These are phyloP conservation scores for Poeciliopsis paucimaculata DNA, from an alignment of 2,797 vertebrate genomes.

Conservation along the genomic window DNA sequence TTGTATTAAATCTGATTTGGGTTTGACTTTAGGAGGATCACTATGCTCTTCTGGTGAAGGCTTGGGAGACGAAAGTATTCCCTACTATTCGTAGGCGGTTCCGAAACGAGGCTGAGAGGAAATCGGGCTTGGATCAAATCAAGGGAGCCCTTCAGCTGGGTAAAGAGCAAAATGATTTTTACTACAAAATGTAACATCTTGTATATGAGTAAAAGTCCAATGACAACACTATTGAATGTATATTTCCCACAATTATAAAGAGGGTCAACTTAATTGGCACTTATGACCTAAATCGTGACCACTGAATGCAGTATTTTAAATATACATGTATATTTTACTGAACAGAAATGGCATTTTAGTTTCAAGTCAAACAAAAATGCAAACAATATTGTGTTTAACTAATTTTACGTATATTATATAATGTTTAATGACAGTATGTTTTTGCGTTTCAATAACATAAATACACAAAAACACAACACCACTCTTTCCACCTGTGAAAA, in stretches of 20 bases:
- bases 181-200: background rate
- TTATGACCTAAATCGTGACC: background rate
- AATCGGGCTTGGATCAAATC: conserved; percentile 97
- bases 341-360: background rate
- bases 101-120: conserved; percentile 97
- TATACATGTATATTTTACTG: background rate
- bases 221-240: conserved; percentile 4
- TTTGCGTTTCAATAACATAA: background rate
- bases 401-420: background rate
- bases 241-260: background rate
- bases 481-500: background rate
- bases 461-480: background rate
- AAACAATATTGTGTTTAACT: background rate
- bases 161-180: conserved; percentile 59
- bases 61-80: conserved; percentile 99
- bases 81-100: conserved; percentile 98
- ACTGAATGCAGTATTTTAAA: background rate
- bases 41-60: conserved; percentile 96
- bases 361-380: background rate
- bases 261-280: background rate
- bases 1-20: conserved; percentile 5
- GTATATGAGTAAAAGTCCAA: background rate
- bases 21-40: conserved; percentile 90
- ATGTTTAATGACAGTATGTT: background rate
- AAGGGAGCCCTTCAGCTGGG: conserved; percentile 97